Evolutionary conservation across 2,888 invertebrate genomes (phyloP), one percentile per base, ranked within the genome.

Genomic region (Cephus spinipes): DNA sequence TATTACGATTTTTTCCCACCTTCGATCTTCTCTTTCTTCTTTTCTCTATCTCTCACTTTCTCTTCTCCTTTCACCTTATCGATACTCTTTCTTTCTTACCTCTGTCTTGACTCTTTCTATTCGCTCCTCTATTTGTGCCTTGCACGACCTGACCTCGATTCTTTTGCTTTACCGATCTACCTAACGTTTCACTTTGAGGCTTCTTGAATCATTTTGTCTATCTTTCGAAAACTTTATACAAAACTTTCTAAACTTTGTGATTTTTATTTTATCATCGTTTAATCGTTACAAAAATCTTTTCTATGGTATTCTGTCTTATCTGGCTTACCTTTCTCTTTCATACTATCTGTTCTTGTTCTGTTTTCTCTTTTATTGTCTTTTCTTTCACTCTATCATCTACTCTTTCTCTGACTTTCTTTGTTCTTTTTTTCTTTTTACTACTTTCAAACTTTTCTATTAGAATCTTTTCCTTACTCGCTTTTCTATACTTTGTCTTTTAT

Each of bases 371-470:
- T 12, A 71, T 31, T 71, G 12, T 69, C 30, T 31, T 71, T 32
- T 30, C 31, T 11, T 31, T 23, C 31, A 75, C 76, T 80, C 77
- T 81, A 30, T 32, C 73, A 79, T 73, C 74, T 34, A 11, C 71
- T 78, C 76, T 34, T 75, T 34, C 69, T 73, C 55, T 69, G 73
- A 73, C 69, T 71, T 73, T 33, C 11, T 69, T 35, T 40, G 1
- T 40, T 76, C 73, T 80, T 36, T 69, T 36, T 74, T 75, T 15
- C 35, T 35, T 74, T 12, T 23, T 55, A 55, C 6, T 23, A 55
- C 23, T 23, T 55, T 55, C 23, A 55, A 55, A 55, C 55, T 55
- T 55, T 15, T 31, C n/a, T 74, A 36, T 69, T 68, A 76, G 55
- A 32, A 68, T 73, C 33, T 75, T 73, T 75, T 11, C 69, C 12